Conservation (phyloP, 2,888 invertebrate species). For the Cephus pygmeus region DNA sequence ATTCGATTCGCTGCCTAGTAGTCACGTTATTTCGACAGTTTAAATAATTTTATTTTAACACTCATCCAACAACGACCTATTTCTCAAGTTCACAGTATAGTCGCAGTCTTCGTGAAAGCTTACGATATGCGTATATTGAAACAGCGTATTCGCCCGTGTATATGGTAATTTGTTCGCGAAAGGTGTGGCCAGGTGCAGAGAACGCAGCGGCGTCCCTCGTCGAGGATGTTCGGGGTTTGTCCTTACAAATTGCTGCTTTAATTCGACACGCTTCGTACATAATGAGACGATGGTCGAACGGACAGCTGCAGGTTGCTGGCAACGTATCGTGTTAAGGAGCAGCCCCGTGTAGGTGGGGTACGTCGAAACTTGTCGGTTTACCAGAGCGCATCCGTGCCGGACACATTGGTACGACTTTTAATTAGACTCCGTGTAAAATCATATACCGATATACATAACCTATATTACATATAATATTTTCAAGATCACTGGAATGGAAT, state of each 20-base stretch:
- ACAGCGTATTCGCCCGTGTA: slow-evolving; percentile 13
- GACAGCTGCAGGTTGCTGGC: slow-evolving; percentile 1
- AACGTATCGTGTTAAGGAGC: neutral
- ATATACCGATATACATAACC: neutral
- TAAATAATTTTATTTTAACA: neutral
- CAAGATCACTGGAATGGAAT: neutral
- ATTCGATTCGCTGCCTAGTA: neutral
- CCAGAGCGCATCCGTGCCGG: neutral
- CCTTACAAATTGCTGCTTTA: slow-evolving; percentile 46
- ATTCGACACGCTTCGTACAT: slow-evolving; percentile 44
- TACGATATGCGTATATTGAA: neutral
- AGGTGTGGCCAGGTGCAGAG: slow-evolving; percentile 44
- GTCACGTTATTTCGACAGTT: neutral
- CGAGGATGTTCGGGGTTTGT: slow-evolving; percentile 31
- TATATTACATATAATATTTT: neutral
- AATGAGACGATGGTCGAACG: slow-evolving; percentile 23
- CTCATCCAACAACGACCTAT: neutral
- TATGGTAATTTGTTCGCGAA: slow-evolving; percentile 45
- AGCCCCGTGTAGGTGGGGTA: neutral
- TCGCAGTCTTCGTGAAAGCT: neutral
- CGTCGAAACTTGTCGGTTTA: neutral
- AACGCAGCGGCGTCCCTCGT: slow-evolving; percentile 6
- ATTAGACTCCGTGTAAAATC: neutral
- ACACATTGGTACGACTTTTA: neutral
- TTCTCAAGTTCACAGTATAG: neutral